Evolutionary conservation across 2,797 vertebrate genomes (phyloP).

Genomic region (Yasuhikotakia modesta): DNA sequence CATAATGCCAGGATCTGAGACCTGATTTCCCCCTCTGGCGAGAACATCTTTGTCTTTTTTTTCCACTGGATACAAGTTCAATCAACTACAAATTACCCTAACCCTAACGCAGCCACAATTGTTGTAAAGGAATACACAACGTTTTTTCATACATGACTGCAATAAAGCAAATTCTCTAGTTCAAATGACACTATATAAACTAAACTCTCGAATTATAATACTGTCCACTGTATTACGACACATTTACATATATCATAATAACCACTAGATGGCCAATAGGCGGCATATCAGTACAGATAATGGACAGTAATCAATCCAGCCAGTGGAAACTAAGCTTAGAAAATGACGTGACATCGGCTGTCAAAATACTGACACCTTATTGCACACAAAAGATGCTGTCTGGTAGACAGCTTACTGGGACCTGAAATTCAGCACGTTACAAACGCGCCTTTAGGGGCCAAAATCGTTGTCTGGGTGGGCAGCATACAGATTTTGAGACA

Average conservation of each 20-base stretch:
- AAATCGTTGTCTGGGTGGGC: slow-evolving; percentile 32
- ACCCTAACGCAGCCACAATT: no score
- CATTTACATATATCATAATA: not conserved
- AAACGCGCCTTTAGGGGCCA: slow-evolving; percentile 19
- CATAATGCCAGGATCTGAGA: slow-evolving; percentile 10
- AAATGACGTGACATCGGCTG: not conserved
- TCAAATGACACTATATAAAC: not conserved
- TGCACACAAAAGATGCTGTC: slow-evolving; percentile 2
- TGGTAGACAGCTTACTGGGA: not conserved
- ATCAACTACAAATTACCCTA: no score
- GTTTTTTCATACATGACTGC: not conserved
- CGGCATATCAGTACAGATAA: not conserved
- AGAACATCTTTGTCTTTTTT: not conserved
- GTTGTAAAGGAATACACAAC: not conserved
- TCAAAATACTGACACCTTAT: not conserved
- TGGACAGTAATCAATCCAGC: not conserved
- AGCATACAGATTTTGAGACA: slow-evolving; percentile 26
- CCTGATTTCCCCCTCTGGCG: not conserved
- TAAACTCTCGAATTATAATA: not conserved
- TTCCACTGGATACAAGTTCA: no score
- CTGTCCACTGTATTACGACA: not conserved
- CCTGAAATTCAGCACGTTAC: not conserved
- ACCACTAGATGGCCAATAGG: not conserved
- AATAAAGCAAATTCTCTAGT: not conserved
- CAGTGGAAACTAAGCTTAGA: not conserved